Conservation (phyloP, 2,888 invertebrate species). For the Heliconius ismenius region DNA sequence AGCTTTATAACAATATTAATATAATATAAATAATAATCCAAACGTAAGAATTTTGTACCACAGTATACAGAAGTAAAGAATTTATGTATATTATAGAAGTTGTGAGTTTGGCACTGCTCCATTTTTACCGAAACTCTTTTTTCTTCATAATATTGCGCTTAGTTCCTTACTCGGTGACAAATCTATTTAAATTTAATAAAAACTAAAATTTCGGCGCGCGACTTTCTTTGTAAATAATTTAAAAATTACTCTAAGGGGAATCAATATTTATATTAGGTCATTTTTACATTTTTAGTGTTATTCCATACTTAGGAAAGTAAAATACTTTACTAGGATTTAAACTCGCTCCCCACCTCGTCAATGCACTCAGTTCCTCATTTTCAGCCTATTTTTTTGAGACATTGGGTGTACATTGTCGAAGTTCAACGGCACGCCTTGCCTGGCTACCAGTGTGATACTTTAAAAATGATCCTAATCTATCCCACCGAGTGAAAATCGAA, state of each 20-base stretch:
- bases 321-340: too few species aligned
- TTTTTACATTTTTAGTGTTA: not conserved
- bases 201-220: not conserved
- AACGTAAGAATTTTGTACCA: constrained; percentile 12
- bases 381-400: too few species aligned
- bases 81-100: constrained; percentile 39
- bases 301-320: not conserved
- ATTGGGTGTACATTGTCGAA: too few species aligned
- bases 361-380: too few species aligned
- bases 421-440: too few species aligned
- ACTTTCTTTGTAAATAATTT: not conserved
- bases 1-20: not conserved
- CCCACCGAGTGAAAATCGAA: too few species aligned
- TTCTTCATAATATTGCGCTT: constrained; percentile 43
- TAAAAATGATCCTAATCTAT: too few species aligned
- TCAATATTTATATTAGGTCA: not conserved
- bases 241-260: not conserved
- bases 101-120: constrained; percentile 39
- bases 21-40: not conserved
- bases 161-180: constrained; percentile 35
- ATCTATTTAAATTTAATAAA: constrained; percentile 28
- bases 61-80: constrained; percentile 40
- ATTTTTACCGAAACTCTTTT: constrained; percentile 40
- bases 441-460: too few species aligned
- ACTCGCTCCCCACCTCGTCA: too few species aligned